Conservation (phyloP, 2,113 vertebrate species). For the Circaetus cinerascens region DNA sequence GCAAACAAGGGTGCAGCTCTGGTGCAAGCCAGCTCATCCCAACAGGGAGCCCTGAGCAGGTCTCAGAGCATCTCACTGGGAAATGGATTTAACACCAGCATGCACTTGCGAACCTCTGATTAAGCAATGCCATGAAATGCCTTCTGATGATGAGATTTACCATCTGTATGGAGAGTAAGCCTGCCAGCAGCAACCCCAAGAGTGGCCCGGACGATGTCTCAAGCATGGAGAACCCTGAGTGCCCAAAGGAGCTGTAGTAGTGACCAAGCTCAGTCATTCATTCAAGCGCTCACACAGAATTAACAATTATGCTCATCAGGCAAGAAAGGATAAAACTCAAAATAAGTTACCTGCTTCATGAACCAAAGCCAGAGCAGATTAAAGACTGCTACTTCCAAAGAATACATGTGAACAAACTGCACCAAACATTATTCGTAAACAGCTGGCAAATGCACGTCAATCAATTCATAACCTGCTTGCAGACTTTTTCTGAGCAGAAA, state of each 20-base stretch:
- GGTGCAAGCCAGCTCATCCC: neutral
- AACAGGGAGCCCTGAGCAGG: neutral
- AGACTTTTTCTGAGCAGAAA: neutral
- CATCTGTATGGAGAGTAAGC: rapidly evolving
- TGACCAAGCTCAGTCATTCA: neutral
- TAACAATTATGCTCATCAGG: neutral
- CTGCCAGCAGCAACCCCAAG: neutral
- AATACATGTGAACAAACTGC: neutral
- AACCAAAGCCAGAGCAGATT: neutral
- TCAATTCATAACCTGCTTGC: neutral
- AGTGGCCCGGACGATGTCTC: neutral
- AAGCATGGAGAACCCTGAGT: neutral
- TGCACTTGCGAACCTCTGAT: neutral
- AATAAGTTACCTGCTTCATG: neutral
- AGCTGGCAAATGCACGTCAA: neutral
- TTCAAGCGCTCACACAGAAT: neutral
- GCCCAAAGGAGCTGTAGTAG: neutral
- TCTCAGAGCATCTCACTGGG: neutral
- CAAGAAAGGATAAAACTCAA: neutral
- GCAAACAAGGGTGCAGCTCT: rapidly evolving
- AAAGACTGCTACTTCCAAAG: neutral
- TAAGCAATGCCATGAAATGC: neutral
- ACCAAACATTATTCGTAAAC: neutral
- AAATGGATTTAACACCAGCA: neutral
- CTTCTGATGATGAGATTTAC: neutral